Evolutionary conservation across 2,797 vertebrate species (phyloP).

Genomic region (Muscicapa striata): DNA sequence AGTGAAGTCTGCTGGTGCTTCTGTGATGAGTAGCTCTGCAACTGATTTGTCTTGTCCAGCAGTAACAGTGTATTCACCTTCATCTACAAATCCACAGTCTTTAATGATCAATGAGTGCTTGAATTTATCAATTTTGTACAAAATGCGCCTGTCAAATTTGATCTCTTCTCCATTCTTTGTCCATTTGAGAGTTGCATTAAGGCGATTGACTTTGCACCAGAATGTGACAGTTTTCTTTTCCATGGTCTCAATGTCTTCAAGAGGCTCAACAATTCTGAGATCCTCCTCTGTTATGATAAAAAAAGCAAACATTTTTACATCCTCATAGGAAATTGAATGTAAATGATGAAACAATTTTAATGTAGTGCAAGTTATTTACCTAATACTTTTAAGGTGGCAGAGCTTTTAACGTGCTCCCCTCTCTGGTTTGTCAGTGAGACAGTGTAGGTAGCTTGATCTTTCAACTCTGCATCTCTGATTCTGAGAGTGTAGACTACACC

Average conservation of each 20-base stretch:
- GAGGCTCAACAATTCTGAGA: conserved; percentile 90
- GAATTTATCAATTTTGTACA: conserved; percentile 92
- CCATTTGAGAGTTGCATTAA: conserved; percentile 90
- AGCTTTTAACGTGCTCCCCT: conserved; percentile 89
- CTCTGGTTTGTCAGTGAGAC: conserved; percentile 88
- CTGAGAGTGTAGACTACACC: conserved; percentile 92
- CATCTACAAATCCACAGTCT: conserved; percentile 91
- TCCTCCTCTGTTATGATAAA: conserved; percentile 86
- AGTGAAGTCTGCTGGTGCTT: conserved; percentile 93
- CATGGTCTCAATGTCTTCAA: conserved; percentile 95
- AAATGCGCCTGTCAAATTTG: conserved; percentile 82
- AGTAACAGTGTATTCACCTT: conserved; percentile 91
- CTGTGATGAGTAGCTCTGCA: conserved; percentile 94
- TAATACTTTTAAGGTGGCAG: conserved; percentile 85
- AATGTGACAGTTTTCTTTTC: conserved; percentile 94
- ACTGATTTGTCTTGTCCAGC: conserved; percentile 89
- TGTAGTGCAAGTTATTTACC: conserved; percentile 75
- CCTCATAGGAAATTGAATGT: neutral
- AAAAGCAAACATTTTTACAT: neutral
- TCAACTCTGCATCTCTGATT: conserved; percentile 86
- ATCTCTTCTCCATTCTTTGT: conserved; percentile 92
- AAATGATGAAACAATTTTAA: neutral
- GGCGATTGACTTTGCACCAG: conserved; percentile 95
- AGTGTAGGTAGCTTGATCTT: conserved; percentile 87
- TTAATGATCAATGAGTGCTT: conserved; percentile 94